Conservation (phyloP, 2,797 vertebrate genomes). For the Epinephelus awoara region DNA sequence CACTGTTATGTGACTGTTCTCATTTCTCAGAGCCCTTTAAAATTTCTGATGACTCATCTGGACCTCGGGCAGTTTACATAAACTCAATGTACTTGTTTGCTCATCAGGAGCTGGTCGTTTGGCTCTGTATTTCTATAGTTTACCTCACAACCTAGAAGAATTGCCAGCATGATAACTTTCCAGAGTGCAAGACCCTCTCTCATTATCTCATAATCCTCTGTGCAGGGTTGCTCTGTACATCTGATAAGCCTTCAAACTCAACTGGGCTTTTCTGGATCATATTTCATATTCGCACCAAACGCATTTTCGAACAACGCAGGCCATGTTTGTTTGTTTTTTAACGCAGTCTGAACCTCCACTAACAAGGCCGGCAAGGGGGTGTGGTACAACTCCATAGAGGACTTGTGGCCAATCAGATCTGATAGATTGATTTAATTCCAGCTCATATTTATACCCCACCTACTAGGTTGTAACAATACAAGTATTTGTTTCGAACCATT, state of each 20-base stretch:
- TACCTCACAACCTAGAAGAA: neutral
- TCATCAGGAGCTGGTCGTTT: no score
- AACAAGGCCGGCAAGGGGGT: no score
- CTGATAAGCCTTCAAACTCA: neutral
- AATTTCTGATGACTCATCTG: neutral
- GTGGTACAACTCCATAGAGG: neutral
- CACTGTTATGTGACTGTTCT: neutral
- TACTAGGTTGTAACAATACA: no score
- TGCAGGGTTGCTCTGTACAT: neutral
- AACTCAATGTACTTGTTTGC: neutral
- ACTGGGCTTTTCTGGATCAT: neutral
- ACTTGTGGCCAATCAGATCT: neutral
- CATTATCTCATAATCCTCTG: neutral
- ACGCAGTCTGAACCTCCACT: neutral
- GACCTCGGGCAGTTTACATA: neutral
- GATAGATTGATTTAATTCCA: neutral
- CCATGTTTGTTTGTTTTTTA: neutral
- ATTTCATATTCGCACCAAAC: neutral
- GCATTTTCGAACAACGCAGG: neutral
- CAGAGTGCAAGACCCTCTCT: neutral
- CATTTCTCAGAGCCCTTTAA: neutral
- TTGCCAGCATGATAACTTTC: neutral
- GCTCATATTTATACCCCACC: neutral
- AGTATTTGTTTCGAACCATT: no score
- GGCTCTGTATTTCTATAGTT: neutral